Evolutionary conservation across 2,888 invertebrate species (phyloP).

Genomic region (Tinea semifulvella): DNA sequence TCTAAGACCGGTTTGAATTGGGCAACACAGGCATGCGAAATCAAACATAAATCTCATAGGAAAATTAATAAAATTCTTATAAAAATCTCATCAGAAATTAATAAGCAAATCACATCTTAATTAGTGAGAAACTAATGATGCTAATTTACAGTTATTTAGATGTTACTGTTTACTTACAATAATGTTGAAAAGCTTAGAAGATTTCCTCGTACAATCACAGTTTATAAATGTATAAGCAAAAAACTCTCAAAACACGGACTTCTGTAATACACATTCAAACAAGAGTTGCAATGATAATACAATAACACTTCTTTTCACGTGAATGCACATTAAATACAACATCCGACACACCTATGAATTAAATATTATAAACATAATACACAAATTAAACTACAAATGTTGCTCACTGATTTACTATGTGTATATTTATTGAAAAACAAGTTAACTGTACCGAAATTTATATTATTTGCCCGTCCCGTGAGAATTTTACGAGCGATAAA

Average conservation of each 20-base stretch:
- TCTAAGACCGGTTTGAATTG: conserved; percentile 24
- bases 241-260: conserved; percentile 33
- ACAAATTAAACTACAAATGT: not conserved
- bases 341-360: conserved; percentile 41
- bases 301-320: conserved; percentile 38
- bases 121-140: conserved; percentile 21
- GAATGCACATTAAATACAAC: conserved; percentile 30
- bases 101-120: conserved; percentile 18
- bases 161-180: conserved; percentile 49
- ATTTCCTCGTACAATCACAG: conserved; percentile 31
- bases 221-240: conserved; percentile 40
- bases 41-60: conserved; percentile 30
- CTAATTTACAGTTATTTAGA: conserved; percentile 40
- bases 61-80: conserved; percentile 18
- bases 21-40: conserved; percentile 27
- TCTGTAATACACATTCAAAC: conserved; percentile 30
- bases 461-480: conserved; percentile 6
- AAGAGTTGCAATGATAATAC: conserved; percentile 22
- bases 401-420: conserved; percentile 3
- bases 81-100: conserved; percentile 4
- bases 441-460: conserved; percentile 1
- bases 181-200: conserved; percentile 16
- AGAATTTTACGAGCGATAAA: conserved; percentile 17
- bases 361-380: not conserved
- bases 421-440: conserved; percentile 13